phyloP scores from a whole-genome alignment of 2,113 vertebrate genomes.

The Mus spicilegus region DNA sequence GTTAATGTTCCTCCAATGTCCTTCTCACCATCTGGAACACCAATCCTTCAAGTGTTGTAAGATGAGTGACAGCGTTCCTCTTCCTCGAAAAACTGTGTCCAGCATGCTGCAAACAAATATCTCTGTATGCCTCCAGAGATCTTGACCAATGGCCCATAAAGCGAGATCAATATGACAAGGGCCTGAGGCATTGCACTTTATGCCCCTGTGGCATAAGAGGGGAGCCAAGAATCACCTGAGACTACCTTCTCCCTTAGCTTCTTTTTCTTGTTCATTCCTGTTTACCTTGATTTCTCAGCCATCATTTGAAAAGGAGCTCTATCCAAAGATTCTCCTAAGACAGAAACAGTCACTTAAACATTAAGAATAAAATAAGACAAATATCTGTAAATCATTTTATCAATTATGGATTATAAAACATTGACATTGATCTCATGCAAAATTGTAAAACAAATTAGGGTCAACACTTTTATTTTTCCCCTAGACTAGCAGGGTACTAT shows the following conservation, averaged over 20 bases:
- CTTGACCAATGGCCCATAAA: not conserved
- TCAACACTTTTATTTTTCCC: not conserved
- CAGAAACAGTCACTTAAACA: not conserved
- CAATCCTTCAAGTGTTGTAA: not conserved
- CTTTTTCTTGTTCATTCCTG: not conserved
- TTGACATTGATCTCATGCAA: not conserved
- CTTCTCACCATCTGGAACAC: not conserved
- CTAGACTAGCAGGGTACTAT: not conserved
- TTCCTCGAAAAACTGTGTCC: not conserved
- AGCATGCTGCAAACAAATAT: not conserved
- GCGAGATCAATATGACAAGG: not conserved
- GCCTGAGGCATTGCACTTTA: not conserved
- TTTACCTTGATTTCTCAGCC: not conserved
- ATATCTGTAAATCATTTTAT: not conserved
- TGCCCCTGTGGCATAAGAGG: not conserved
- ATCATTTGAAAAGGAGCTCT: not conserved
- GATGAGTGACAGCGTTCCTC: not conserved
- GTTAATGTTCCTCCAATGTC: not conserved
- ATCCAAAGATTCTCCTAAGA: not conserved
- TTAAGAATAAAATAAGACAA: not conserved
- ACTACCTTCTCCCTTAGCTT: not conserved
- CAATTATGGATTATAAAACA: not conserved
- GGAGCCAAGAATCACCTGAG: not conserved
- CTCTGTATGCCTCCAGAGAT: not conserved
- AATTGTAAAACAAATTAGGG: not conserved